Base-by-base conservation (phyloP, 1,140 invertebrate species). In the Archivesica marissinica region DNA sequence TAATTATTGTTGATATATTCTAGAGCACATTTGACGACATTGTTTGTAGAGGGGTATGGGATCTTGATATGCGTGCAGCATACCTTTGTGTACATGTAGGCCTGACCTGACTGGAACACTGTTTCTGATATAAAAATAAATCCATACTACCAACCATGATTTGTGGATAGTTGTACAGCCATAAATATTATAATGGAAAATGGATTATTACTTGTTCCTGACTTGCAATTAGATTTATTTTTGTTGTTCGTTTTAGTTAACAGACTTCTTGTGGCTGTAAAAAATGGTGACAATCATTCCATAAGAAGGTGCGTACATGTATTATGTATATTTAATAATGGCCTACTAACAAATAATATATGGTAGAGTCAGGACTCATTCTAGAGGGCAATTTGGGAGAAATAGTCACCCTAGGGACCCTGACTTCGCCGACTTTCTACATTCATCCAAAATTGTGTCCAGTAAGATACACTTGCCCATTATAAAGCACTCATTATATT, bases 161-260 rank as follows among this genome's bases (percentile, higher is more conserved):
- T 20, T 11, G 9, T 47, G n/a, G n/a, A n/a, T n/a, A n/a, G n/a
- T n/a, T n/a, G n/a, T n/a, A n/a, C n/a, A n/a, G n/a, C n/a, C n/a
- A n/a, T n/a, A n/a, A n/a, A n/a, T n/a, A n/a, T n/a, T n/a, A n/a
- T n/a, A n/a, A n/a, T n/a, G n/a, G n/a, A n/a, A n/a, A n/a, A n/a
- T n/a, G n/a, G 38, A 9, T 33, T 64, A 35, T n/a, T 20, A 52
- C 50, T 52, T 52, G 50, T 15, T 61, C 2, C 11, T 30, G 56
- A 30, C 44, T 61, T 61, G 30, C 30, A 61, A 30, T 61, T 61
- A 41, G 9, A 33, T 20, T 0, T 50, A 39, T 25, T 70, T 75
- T 38, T 76, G 64, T 38, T 52, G 83, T 82, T 54, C 70, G 54
- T 87, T 87, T 25, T 79, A 90, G 89, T 82, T 84, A 61, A 78